Evolutionary conservation across 2,888 invertebrate genomes (phyloP), one percentile per base, ranked within the genome.

Genomic region (Calliopum simillimum): DNA sequence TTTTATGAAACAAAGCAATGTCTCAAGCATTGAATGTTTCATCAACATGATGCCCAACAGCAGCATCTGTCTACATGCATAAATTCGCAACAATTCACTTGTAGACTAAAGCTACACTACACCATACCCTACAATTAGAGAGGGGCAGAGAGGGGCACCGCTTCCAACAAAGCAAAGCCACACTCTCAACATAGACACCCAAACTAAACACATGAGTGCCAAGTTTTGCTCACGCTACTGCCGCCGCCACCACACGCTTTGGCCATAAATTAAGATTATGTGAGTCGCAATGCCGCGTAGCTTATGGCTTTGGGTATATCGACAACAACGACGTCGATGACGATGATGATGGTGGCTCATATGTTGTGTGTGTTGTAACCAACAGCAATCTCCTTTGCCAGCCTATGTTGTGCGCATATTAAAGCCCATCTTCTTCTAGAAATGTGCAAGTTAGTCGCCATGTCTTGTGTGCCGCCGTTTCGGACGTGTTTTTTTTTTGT

Each of bases 231-330:
- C 66, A 63, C 67, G 64, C 33, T 33, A 19, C 14, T 19, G 53
- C 51, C 12, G 21, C 53, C 67, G 67, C 61, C 46, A 56, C 73
- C 73, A 66, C 71, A 66, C 79, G 73, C 69, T 76, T 75, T 73
- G 53, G 53, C 23, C 53, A 53, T 53, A 53, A 53, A 53, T 53
- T 23, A 53, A 23, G 53, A 53, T 53, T 53, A 53, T 53, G 53
- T 21, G 33, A 33, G 33, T 33, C 33, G 33, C 33, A 33, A 33
- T 8, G 33, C 33, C 33, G 33, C 33, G 33, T 33, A 33, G 33
- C 33, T 33, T 33, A 21, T 53, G 13, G 21, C 53, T 23, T 53
- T 23, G 21, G 53, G 11, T 23, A 19, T 13, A 23, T 53, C 23
- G 53, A 21, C 53, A 53, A 23, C 53, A 13, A 53, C 23, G 16